Evolutionary conservation across 2,797 vertebrate genomes (phyloP), one percentile per base, ranked within the genome.

Genomic region (Melanotaenia pygmaea): DNA sequence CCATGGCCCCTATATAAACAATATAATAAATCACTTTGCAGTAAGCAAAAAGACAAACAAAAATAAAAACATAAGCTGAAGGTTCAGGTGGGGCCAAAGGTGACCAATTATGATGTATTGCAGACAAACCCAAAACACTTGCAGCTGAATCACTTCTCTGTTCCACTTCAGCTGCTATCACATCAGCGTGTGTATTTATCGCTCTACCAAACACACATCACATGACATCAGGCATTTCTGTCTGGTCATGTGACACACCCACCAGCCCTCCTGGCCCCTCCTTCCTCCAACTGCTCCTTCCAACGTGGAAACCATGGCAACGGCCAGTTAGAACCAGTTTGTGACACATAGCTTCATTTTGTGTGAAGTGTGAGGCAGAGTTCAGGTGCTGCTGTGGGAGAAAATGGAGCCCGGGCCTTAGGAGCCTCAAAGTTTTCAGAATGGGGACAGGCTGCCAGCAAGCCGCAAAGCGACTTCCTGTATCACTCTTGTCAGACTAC

Each of bases 301-400:
- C 92, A 93, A 90, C 67, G 86, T 90, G 83, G 94, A 95, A 97
- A 95, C 96, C 95, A 97, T 96, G 94, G 95, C 91, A 97, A 97
- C 95, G 84, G 94, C 95, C 93, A 93, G 96, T 94, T 96, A 91
- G 89, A 96, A 96, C 96, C 94, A 94, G 96, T 95, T 95, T 94
- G 93, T 95, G 94, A 96, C 93, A 96, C 88, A 89, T 91, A 93
- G 95, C 92, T 95, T 96, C 95, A 95, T 97, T 96, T 96, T 96
- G 96, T 94, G 93, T 94, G 83, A 93, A 90, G 92, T 89, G 93
- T 81, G 94, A 95, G 93, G 92, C 93, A 86, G 93, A 92, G 91
- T 93, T 96, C 95, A 96, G 96, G 95, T 96, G 92, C 89, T 89
- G 92, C 79, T 78, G 85, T 75, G 82, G 89, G 81, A 92, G 94